Evolutionary conservation across 1,140 invertebrate species (phyloP), one percentile per base, ranked within the genome.

Genomic region (Venustaconcha ellipsiformis): DNA sequence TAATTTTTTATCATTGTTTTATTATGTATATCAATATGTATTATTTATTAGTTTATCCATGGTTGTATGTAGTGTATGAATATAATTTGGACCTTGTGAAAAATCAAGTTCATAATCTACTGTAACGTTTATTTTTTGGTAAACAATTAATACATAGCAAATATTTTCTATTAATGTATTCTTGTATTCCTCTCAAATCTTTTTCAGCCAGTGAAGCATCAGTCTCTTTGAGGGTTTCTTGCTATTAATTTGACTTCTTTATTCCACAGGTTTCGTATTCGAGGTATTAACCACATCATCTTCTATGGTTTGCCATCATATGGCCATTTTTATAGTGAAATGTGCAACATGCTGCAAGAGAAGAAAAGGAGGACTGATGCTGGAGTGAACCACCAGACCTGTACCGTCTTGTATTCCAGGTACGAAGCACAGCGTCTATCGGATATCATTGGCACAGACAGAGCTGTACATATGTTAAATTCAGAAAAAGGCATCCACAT

Each of bases 231-330:
- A 30, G 26, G 26, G 26, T 30, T 30, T 48, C 37, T 48, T 48
- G 37, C 37, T 11, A 48, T 48, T 48, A 48, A 48, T 48, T 48
- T 6, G 37, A 37, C 67, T 68, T 76, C 57, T 74, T 17, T 78
- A 74, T 62, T 74, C 72, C 80, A n/a, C 76, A 90, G 89, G 76
- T 94, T 95, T 62, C 90, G 92, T n/a, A 92, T 99, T 2, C 96
- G 97, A 88, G 97, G 97, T 14, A 95, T 99, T 48, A 92, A 95
- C 0, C 96, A 99, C 84, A 91, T 99, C 14, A 93, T 99, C 78
- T 98, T 99, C 89, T 99, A 98, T 86, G 95, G 97, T 75, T 94
- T 95, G 2, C 97, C 97, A 1, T 92, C 92, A 0, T 96, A 96
- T 89, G 93, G 96, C 0, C 92, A 96, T 84, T 98, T 98, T 88